A percentile compares a stretch with the other conserved stretches of the same genome.
Evolutionary conservation across 2,797 vertebrate genomes (phyloP).

Genomic region (Eidolon dupreanum): DNA sequence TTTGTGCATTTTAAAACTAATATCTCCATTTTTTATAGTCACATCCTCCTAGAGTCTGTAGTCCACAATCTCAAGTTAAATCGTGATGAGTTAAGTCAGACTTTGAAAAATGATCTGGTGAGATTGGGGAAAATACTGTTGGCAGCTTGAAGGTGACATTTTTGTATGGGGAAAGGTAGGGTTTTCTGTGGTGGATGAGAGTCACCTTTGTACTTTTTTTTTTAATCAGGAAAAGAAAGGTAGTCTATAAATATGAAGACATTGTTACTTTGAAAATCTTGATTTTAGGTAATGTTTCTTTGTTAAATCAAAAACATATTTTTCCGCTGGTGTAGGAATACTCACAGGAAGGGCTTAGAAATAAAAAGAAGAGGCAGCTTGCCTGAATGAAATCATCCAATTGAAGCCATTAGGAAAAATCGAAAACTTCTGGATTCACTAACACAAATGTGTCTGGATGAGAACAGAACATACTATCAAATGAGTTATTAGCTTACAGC

Average conservation of each 20-base stretch:
- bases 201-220: background rate
- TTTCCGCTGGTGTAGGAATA: background rate
- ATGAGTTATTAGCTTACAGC: background rate
- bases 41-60: background rate
- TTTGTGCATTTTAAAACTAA: background rate
- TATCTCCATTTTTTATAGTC: background rate
- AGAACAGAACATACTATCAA: background rate
- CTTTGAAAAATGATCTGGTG: constrained; percentile 22
- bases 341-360: background rate
- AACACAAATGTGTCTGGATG: background rate
- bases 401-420: background rate
- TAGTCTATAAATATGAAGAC: constrained; percentile 8
- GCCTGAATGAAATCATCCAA: constrained; percentile 17
- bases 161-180: background rate
- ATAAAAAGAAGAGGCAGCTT: background rate
- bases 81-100: constrained; percentile 16
- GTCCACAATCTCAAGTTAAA: constrained; percentile 12
- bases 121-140: background rate
- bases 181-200: background rate
- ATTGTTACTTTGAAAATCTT: constrained; percentile 40
- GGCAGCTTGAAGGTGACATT: background rate
- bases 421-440: background rate
- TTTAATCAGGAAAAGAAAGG: constrained; percentile 2
- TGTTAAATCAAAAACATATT: constrained; percentile 44
- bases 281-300: constrained; percentile 41